Conservation (phyloP, 2,797 vertebrate species). For the Sylvilagus floridanus region DNA sequence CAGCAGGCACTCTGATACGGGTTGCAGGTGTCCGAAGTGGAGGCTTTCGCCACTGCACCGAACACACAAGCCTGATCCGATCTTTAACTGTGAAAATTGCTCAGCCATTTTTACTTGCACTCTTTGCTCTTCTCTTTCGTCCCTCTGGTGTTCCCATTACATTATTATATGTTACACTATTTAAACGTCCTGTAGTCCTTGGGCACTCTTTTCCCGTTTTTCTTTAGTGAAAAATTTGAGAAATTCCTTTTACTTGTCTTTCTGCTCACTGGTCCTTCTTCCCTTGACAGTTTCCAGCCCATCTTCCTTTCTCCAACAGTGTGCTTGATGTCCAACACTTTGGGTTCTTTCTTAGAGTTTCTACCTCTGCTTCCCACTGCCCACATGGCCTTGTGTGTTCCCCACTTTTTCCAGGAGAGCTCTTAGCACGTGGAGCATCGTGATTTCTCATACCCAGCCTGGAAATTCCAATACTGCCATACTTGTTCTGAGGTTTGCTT, state of each 20-base stretch:
- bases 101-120: neutral
- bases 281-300: neutral
- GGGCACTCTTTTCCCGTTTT: neutral
- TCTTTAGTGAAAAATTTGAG: neutral
- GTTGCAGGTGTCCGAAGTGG: too few species aligned
- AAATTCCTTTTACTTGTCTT: neutral
- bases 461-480: neutral
- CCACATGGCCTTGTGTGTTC: neutral
- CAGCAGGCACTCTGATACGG: too few species aligned
- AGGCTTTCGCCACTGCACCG: too few species aligned
- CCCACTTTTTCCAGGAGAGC: neutral
- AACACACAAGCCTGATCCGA: too few species aligned
- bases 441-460: neutral
- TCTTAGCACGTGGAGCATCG: neutral
- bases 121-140: neutral
- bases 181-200: neutral
- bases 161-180: neutral
- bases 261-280: neutral
- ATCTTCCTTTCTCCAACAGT: neutral
- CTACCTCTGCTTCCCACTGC: neutral
- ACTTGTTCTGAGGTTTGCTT: neutral
- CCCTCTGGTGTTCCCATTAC: neutral
- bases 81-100: conserved; percentile 11
- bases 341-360: neutral
- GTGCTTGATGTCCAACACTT: conserved; percentile 3